These are phyloP conservation scores for Dysmachus trigonus DNA, from an alignment of 2,888 invertebrate genomes.

Conservation along the genomic window DNA sequence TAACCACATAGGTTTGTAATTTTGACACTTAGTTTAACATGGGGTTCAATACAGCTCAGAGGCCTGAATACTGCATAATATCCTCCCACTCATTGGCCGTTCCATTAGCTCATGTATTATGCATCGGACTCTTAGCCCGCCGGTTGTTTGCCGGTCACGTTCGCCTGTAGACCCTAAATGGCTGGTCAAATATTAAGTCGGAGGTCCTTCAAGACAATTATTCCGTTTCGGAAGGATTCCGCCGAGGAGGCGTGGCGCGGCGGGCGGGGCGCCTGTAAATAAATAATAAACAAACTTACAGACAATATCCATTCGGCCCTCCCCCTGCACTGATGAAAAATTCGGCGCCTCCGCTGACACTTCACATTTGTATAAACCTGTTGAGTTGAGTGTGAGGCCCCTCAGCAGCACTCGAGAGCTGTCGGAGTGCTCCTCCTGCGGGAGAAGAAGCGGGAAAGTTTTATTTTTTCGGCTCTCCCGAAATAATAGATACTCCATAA, in stretches of 20 bases:
- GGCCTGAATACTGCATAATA: background rate
- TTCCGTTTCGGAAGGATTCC: background rate
- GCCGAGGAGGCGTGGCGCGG: too few relatives aligned
- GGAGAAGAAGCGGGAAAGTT: slow-evolving; percentile 23
- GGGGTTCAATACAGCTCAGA: background rate
- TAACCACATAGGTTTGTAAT: background rate
- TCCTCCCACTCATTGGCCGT: background rate
- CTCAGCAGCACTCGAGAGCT: slow-evolving; percentile 73
- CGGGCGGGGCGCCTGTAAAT: background rate
- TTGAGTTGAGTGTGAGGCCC: slow-evolving; percentile 74
- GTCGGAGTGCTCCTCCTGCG: slow-evolving; percentile 75
- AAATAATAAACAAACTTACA: slow-evolving; percentile 69
- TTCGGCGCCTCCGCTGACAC: slow-evolving; percentile 83
- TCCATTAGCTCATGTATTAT: background rate
- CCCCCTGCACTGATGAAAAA: slow-evolving; percentile 78
- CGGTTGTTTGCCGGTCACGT: background rate
- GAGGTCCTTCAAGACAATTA: background rate
- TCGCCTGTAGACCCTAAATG: background rate
- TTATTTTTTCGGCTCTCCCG: too few relatives aligned
- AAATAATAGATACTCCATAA: background rate
- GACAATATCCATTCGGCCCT: slow-evolving; percentile 81
- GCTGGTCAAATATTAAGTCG: background rate
- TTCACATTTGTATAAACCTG: slow-evolving; percentile 78
- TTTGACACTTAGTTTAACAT: background rate
- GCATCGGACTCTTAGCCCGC: background rate